phyloP scores from a whole-genome alignment of 2,888 invertebrate genomes.

The Sclerodermus sp. region DNA sequence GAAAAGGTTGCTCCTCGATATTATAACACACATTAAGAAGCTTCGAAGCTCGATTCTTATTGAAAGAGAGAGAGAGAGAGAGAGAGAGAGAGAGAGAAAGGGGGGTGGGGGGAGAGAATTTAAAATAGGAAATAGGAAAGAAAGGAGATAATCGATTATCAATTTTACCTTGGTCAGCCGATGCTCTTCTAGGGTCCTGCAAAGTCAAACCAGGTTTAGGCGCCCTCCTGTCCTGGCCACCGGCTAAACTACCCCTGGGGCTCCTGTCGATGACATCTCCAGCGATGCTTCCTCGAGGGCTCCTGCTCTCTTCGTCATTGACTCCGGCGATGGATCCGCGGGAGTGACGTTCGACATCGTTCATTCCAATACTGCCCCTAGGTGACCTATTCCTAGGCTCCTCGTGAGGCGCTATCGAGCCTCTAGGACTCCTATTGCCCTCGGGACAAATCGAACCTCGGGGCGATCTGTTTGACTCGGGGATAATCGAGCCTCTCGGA shows the following conservation, averaged over 20 bases:
- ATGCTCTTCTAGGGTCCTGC: slow-evolving; percentile 48
- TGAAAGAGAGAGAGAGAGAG: not conserved
- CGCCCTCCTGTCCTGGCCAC: slow-evolving; percentile 62
- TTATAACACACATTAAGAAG: too few species aligned
- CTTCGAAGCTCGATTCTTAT: too few species aligned
- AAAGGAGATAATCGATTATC: not conserved
- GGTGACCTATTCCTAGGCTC: slow-evolving; percentile 46
- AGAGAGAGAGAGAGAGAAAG: not conserved
- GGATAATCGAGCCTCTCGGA: slow-evolving; percentile 54
- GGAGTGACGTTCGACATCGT: slow-evolving; percentile 57
- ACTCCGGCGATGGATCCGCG: slow-evolving; percentile 35
- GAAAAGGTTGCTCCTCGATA: too few species aligned
- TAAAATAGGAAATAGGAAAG: not conserved
- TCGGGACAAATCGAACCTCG: slow-evolving; percentile 62
- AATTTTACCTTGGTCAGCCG: slow-evolving; percentile 49
- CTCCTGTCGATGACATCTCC: slow-evolving; percentile 54
- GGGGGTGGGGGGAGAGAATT: not conserved
- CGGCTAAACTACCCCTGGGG: slow-evolving; percentile 55
- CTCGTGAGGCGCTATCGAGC: slow-evolving; percentile 58
- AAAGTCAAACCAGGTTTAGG: slow-evolving; percentile 64
- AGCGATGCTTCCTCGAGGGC: slow-evolving; percentile 66
- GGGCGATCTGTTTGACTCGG: slow-evolving; percentile 53
- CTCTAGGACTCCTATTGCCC: slow-evolving; percentile 64
- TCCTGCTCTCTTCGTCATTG: slow-evolving; percentile 42
- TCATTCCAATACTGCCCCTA: slow-evolving; percentile 57